Conservation (phyloP, 2,888 invertebrate genomes). For the Dione vanillae region DNA sequence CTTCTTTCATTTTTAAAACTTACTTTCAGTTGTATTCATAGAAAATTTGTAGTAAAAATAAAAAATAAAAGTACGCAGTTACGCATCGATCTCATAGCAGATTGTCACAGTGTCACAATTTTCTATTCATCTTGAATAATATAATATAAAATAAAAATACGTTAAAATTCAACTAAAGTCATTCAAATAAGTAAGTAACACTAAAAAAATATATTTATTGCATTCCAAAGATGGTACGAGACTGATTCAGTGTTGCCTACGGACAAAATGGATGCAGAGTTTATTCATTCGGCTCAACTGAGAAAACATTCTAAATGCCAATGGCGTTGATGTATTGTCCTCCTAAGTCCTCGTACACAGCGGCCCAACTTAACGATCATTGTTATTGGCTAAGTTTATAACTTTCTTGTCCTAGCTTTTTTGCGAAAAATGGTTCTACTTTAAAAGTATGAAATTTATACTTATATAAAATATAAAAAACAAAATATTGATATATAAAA, state of each 20-base stretch:
- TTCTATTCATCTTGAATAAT: too few relatives aligned
- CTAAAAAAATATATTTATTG: constrained; percentile 36
- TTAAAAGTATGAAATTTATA: not conserved
- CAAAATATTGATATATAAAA: too few relatives aligned
- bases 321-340: constrained; percentile 68
- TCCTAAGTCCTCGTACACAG: constrained; percentile 50
- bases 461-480: too few relatives aligned
- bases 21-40: too few relatives aligned
- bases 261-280: constrained; percentile 56
- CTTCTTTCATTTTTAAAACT: too few relatives aligned
- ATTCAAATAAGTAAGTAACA: not conserved
- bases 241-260: constrained; percentile 35
- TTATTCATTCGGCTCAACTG: constrained; percentile 62
- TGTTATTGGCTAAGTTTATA: constrained; percentile 11
- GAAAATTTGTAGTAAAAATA: too few relatives aligned
- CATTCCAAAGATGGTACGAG: constrained; percentile 26
- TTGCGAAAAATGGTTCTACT: not conserved
- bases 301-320: constrained; percentile 54
- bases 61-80: not conserved
- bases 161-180: not conserved
- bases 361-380: constrained; percentile 15
- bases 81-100: too few relatives aligned
- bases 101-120: too few relatives aligned
- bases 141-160: not conserved
- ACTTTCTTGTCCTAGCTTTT: constrained; percentile 12